These are phyloP conservation scores for Pangasianodon hypophthalmus DNA, from an alignment of 2,113 vertebrate species.

Conservation along the genomic window DNA sequence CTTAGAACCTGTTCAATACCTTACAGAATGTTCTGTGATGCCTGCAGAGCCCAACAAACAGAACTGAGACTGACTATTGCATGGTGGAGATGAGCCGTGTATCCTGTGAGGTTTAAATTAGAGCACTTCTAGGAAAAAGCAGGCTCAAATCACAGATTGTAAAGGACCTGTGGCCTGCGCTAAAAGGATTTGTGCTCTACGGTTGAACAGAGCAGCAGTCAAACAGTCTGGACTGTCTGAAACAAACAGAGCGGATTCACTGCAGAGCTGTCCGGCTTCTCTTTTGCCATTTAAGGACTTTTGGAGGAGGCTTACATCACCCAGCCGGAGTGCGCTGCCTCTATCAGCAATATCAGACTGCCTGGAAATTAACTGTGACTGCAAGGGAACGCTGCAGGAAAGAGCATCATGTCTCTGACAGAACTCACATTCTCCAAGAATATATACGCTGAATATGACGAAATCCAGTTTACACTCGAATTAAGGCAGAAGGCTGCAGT, in stretches of 20 bases:
- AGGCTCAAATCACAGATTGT: slow-evolving; percentile 24
- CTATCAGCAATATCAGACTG: slow-evolving; percentile 37
- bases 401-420: neutral
- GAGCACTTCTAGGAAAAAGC: slow-evolving; percentile 13
- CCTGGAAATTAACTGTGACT: slow-evolving; percentile 29
- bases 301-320: slow-evolving; percentile 41
- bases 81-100: neutral
- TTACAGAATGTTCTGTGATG: neutral
- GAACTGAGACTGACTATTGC: slow-evolving; percentile 7
- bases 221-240: slow-evolving; percentile 38
- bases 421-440: neutral
- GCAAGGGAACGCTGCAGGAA: slow-evolving; percentile 3
- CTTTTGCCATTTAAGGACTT: slow-evolving; percentile 58
- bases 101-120: slow-evolving; percentile 38
- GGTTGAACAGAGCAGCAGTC: slow-evolving; percentile 20
- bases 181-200: slow-evolving; percentile 20
- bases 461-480: neutral
- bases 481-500: neutral
- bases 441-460: neutral
- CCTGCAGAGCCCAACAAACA: neutral
- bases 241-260: slow-evolving; percentile 31
- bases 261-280: slow-evolving; percentile 29
- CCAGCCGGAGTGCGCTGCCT: slow-evolving; percentile 22
- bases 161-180: slow-evolving; percentile 1
- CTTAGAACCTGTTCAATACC: neutral